phyloP scores from a whole-genome alignment of 2,113 vertebrate species.

The Coreoperca whiteheadi region DNA sequence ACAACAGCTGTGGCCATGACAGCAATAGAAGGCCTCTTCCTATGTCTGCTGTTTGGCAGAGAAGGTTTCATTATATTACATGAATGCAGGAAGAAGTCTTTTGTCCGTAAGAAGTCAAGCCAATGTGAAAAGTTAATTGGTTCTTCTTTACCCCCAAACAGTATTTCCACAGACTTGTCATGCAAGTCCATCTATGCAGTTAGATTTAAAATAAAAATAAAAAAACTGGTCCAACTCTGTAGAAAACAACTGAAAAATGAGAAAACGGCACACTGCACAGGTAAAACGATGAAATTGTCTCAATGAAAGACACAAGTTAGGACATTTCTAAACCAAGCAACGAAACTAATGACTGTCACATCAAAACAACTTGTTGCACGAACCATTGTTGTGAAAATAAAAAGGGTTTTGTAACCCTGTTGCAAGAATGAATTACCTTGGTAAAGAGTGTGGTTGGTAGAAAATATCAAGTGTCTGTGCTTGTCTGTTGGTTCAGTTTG shows the following conservation, averaged over 20 bases:
- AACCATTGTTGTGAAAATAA: background rate
- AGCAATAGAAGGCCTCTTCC: background rate
- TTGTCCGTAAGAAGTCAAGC: background rate
- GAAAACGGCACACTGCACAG: background rate
- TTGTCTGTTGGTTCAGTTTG: background rate
- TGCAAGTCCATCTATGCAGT: background rate
- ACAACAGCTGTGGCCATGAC: background rate
- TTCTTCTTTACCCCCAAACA: background rate
- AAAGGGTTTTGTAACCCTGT: background rate
- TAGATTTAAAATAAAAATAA: background rate
- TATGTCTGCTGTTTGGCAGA: background rate
- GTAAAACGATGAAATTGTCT: background rate
- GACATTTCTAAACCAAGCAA: background rate
- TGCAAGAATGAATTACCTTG: background rate
- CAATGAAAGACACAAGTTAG: background rate
- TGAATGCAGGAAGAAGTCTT: background rate
- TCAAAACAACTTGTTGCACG: background rate
- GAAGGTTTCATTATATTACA: constrained; percentile 2
- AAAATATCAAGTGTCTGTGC: background rate
- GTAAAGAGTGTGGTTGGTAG: background rate
- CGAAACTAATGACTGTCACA: background rate
- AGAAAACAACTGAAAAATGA: background rate
- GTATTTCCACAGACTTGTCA: background rate
- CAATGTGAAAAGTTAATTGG: constrained; percentile 13
- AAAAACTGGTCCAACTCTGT: background rate